Conservation (phyloP, 2,888 invertebrate genomes). For the Andrena bucephala region DNA sequence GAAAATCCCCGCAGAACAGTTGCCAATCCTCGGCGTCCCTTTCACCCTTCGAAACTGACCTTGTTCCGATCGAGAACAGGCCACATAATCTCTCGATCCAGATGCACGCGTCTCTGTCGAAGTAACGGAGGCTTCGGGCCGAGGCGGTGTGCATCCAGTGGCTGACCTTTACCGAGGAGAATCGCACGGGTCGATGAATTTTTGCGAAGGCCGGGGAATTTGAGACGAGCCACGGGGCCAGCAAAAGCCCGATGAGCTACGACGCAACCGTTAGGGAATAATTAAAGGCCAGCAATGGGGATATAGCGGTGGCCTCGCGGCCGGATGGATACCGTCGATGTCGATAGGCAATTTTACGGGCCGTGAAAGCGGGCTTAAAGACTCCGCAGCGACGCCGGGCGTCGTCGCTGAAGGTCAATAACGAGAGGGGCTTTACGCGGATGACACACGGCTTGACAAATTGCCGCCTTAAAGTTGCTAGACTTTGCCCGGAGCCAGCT, state of each 20-base stretch:
- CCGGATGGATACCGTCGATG: constrained; percentile 32
- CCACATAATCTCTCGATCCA: neutral
- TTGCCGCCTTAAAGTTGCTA: constrained; percentile 57
- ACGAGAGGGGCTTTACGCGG: constrained; percentile 61
- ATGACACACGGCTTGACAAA: constrained; percentile 68
- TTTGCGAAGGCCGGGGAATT: constrained; percentile 39
- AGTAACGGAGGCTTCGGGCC: neutral
- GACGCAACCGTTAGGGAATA: constrained; percentile 58
- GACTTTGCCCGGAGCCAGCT: neutral
- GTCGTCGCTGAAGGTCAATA: constrained; percentile 67
- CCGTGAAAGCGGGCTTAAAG: constrained; percentile 67
- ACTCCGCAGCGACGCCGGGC: constrained; percentile 19
- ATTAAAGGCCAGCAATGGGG: constrained; percentile 59
- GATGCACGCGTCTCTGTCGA: neutral
- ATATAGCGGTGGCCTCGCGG: constrained; percentile 32
- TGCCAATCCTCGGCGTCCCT: neutral
- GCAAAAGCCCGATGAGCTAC: constrained; percentile 44
- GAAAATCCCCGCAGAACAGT: neutral
- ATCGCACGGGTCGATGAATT: constrained; percentile 54
- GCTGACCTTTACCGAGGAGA: constrained; percentile 44
- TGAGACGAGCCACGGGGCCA: neutral
- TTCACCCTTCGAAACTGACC: neutral
- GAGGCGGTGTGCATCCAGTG: neutral
- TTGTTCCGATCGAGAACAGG: neutral
- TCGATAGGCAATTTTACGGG: constrained; percentile 71